Evolutionary conservation across 2,113 vertebrate genomes (phyloP).

Genomic region (Excalfactoria chinensis): DNA sequence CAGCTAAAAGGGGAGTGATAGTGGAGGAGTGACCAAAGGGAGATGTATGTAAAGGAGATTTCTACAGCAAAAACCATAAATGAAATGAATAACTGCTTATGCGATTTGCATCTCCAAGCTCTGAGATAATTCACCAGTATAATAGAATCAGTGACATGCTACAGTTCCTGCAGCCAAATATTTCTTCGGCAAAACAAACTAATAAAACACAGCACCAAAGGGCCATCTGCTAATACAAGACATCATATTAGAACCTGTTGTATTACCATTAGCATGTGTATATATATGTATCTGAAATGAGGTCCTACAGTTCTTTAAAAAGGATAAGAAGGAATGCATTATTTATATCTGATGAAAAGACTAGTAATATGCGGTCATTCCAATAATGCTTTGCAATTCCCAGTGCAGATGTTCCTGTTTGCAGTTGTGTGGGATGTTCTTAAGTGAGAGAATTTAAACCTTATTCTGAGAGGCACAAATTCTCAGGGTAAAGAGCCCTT

Average conservation of each 20-base stretch:
- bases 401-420: not conserved
- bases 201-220: not conserved
- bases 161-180: slow-evolving; percentile 30
- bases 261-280: not conserved
- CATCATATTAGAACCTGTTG: not conserved
- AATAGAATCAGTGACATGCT: slow-evolving; percentile 34
- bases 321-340: not conserved
- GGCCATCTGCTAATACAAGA: slow-evolving; percentile 3
- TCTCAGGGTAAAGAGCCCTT: rapidly evolving
- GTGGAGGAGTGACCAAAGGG: not conserved
- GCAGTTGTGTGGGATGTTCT: not conserved
- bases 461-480: not conserved
- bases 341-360: not conserved
- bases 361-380: not conserved
- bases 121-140: slow-evolving; percentile 21
- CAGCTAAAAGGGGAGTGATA: not conserved
- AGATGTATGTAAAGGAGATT: not conserved
- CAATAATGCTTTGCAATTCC: not conserved
- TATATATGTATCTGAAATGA: not conserved
- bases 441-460: not conserved
- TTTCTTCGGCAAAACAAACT: slow-evolving; percentile 45
- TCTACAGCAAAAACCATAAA: slow-evolving; percentile 3
- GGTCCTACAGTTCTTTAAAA: not conserved
- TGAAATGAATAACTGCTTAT: slow-evolving; percentile 2
- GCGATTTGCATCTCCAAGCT: not conserved